Percentiles rank a stretch among this genome's conserved stretches.
Conservation (phyloP, 2,888 invertebrate species). For the Agrochola macilenta region DNA sequence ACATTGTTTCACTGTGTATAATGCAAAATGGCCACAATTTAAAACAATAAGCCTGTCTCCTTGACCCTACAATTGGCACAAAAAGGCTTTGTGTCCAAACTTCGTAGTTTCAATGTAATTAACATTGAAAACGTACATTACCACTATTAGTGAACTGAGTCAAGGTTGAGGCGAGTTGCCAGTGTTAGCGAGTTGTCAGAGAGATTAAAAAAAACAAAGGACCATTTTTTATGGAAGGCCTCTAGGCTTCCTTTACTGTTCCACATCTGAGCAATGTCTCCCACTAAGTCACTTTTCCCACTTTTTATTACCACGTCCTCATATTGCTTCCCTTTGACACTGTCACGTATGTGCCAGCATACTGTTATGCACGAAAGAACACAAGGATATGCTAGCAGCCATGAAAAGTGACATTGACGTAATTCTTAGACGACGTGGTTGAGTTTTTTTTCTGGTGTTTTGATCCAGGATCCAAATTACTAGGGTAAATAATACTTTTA, state of each 20-base stretch:
- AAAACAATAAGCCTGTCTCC: slow-evolving; percentile 68
- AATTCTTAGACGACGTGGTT: not conserved
- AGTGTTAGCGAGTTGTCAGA: not conserved
- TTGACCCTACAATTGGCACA: slow-evolving; percentile 72
- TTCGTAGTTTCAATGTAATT: slow-evolving; percentile 71
- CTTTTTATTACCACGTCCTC: not conserved
- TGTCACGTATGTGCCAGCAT: not conserved
- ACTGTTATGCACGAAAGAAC: slow-evolving; percentile 22
- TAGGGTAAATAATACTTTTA: not conserved
- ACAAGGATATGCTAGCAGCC: slow-evolving; percentile 22
- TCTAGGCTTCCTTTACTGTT: not conserved
- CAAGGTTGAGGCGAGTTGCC: slow-evolving; percentile 68
- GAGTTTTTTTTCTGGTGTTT: slow-evolving; percentile 7
- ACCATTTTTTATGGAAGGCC: not conserved
- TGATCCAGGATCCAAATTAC: not conserved
- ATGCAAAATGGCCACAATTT: slow-evolving; percentile 53
- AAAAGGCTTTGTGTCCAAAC: slow-evolving; percentile 75
- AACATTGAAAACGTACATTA: slow-evolving; percentile 76
- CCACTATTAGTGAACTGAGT: slow-evolving; percentile 68
- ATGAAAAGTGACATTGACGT: slow-evolving; percentile 18
- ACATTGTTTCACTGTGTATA: slow-evolving; percentile 51
- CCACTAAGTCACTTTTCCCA: not conserved
- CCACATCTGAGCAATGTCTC: too few relatives aligned
- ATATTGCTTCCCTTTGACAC: not conserved
- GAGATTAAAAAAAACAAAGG: not conserved